Conservation (phyloP, 1,140 invertebrate genomes). For the Pygmarrhopalites habei region DNA sequence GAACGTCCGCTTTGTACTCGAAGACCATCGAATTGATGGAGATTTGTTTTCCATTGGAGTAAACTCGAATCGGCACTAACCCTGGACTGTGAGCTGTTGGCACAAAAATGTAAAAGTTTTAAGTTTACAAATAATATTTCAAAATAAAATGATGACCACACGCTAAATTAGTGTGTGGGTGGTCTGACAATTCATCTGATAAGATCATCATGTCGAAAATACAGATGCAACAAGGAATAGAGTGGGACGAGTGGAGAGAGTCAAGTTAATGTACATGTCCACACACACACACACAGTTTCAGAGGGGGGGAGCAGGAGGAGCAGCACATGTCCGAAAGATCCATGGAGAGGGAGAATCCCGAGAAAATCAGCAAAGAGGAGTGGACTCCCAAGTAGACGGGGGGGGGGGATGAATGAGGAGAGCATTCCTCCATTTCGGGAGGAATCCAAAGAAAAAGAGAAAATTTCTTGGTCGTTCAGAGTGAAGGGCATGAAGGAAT, state of each 20-base stretch:
- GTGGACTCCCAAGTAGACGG: not conserved
- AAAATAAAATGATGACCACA: not conserved
- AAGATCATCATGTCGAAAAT: not conserved
- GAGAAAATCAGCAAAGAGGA: not conserved
- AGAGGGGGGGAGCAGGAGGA: not conserved
- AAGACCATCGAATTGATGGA: conserved; percentile 40
- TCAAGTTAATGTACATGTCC: not conserved
- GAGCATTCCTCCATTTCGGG: not conserved
- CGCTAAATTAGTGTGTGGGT: not conserved
- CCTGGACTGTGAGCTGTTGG: conserved; percentile 39
- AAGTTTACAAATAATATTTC: not conserved
- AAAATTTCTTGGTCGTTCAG: too few species aligned
- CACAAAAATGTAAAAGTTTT: not conserved
- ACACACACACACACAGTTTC: not conserved
- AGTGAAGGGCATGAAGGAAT: too few species aligned
- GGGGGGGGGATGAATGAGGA: not conserved
- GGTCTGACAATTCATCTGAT: not conserved
- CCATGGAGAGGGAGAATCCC: not conserved
- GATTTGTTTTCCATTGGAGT: conserved; percentile 37
- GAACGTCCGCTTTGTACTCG: conserved; percentile 39
- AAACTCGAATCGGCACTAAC: conserved; percentile 38
- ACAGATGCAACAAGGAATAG: not conserved
- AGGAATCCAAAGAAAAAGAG: too few species aligned
- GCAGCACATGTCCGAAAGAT: not conserved
- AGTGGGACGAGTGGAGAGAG: not conserved